These are phyloP conservation scores for Artemisiospiza belli DNA, from an alignment of 2,113 vertebrate species.

Conservation along the genomic window DNA sequence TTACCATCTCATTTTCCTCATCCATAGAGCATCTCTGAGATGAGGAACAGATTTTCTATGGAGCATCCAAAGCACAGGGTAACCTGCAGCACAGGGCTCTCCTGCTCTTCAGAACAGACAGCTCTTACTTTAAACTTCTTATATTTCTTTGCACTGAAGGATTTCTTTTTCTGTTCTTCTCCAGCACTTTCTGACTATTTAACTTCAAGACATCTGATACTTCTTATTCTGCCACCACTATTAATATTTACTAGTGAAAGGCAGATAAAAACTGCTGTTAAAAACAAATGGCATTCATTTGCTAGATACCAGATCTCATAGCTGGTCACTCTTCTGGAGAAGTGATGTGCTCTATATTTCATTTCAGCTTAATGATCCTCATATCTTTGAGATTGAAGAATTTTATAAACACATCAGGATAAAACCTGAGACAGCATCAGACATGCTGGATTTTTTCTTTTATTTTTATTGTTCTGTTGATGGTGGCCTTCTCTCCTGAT, in stretches of 20 bases:
- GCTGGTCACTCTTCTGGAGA: slow-evolving; percentile 17
- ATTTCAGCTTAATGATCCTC: slow-evolving; percentile 2
- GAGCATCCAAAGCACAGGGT: background rate
- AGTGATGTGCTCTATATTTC: slow-evolving; percentile 33
- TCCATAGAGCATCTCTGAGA: background rate
- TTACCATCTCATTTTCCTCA: background rate
- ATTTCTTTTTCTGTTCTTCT: background rate
- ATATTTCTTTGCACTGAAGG: background rate
- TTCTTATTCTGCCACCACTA: slow-evolving; percentile 19
- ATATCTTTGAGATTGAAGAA: slow-evolving; percentile 28
- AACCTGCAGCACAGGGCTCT: background rate
- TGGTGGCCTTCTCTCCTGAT: slow-evolving; percentile 21
- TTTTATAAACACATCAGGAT: slow-evolving; percentile 27
- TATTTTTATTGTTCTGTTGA: slow-evolving; percentile 32
- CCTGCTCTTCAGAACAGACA: background rate
- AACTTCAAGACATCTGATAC: background rate
- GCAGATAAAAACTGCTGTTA: slow-evolving; percentile 48
- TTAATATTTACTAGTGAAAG: slow-evolving; percentile 52
- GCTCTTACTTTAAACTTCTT: slow-evolving; percentile 5
- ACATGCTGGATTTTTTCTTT: background rate
- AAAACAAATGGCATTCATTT: slow-evolving; percentile 49
- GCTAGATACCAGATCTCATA: slow-evolving; percentile 10
- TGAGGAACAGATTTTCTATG: background rate
- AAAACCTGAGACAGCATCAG: background rate
- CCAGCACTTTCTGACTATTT: background rate